Conservation (phyloP, 2,888 invertebrate species). For the Allacma fusca region DNA sequence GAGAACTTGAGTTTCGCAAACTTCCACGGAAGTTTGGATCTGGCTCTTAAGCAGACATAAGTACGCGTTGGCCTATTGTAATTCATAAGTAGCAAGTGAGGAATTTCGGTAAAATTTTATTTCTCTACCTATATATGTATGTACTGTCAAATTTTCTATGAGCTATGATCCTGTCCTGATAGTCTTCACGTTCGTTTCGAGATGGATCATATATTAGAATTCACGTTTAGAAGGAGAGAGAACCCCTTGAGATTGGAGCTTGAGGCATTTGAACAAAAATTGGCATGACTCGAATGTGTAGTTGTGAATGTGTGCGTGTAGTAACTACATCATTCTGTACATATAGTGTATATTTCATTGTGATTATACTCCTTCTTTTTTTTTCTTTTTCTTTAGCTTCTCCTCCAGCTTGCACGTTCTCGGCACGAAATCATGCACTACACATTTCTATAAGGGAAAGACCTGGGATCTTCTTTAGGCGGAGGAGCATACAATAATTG, state of each 20-base stretch:
- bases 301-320: background rate
- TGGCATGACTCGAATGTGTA: background rate
- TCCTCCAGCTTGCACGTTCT: conserved; percentile 25
- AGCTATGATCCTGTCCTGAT: too few relatives aligned
- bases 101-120: conserved; percentile 5
- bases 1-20: too few relatives aligned
- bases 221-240: background rate
- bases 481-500: background rate
- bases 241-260: conserved; percentile 21
- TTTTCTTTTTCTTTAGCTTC: conserved; percentile 17
- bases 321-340: background rate
- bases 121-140: background rate
- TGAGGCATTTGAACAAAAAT: conserved; percentile 16
- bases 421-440: conserved; percentile 29
- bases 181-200: background rate
- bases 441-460: background rate
- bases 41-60: too few relatives aligned
- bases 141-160: too few relatives aligned
- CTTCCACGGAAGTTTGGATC: too few relatives aligned
- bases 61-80: too few relatives aligned
- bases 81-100: background rate
- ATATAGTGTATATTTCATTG: conserved; percentile 12
- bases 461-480: background rate
- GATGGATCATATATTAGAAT: background rate
- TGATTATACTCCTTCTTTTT: conserved; percentile 15